These are phyloP conservation scores for Labroides dimidiatus DNA, from an alignment of 2,797 vertebrate genomes.

Conservation along the genomic window DNA sequence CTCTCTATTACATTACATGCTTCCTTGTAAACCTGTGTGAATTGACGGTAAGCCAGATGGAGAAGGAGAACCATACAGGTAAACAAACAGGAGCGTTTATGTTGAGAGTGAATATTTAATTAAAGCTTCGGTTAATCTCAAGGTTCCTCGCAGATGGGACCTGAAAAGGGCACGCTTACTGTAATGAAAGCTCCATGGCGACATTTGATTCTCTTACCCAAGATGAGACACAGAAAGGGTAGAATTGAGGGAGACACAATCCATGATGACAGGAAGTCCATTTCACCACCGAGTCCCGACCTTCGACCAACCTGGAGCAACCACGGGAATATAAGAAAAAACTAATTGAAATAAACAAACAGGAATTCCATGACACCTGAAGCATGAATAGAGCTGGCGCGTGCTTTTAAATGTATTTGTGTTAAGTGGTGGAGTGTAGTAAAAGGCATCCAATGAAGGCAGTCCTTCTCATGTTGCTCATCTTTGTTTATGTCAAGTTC, in stretches of 20 bases:
- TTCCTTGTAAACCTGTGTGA: conserved; percentile 6
- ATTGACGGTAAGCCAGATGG: background rate
- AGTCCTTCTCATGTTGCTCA: background rate
- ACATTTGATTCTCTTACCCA: conserved; percentile 77
- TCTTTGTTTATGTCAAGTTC: background rate
- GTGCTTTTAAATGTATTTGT: background rate
- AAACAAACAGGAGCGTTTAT: conserved; percentile 16
- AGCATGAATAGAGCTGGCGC: background rate
- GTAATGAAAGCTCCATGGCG: conserved; percentile 43
- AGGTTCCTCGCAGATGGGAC: conserved; percentile 34
- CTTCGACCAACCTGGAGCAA: conserved; percentile 52
- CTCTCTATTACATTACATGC: background rate
- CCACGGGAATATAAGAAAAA: conserved; percentile 1
- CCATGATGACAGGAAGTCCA: conserved; percentile 71
- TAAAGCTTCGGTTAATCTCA: conserved; percentile 39
- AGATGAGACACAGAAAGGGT: conserved; percentile 69
- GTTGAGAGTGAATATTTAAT: conserved; percentile 27
- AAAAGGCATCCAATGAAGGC: background rate
- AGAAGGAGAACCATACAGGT: background rate
- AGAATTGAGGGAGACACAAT: conserved; percentile 56
- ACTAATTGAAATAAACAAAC: conserved; percentile 5
- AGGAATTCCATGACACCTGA: background rate
- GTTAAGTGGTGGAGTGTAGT: background rate
- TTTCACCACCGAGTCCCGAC: conserved; percentile 61
- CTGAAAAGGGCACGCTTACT: conserved; percentile 61